phyloP scores from a whole-genome alignment of 1,140 invertebrate species.

The Vanessa tameamea region DNA sequence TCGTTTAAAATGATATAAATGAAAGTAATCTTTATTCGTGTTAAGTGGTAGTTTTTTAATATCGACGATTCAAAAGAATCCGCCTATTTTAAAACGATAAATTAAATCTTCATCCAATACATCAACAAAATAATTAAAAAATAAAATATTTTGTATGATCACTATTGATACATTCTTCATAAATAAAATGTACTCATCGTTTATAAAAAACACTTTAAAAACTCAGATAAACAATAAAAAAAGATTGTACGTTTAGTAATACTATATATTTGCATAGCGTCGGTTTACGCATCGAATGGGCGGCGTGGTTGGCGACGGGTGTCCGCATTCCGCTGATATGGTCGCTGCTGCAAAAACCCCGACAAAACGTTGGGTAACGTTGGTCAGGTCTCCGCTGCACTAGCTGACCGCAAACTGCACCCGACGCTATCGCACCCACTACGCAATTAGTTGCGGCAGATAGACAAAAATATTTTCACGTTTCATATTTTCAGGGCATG shows the following conservation, averaged over 20 bases:
- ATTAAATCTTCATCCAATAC: too few species aligned
- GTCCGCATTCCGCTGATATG: slow-evolving; percentile 41
- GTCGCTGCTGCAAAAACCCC: slow-evolving; percentile 59
- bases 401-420: slow-evolving; percentile 67
- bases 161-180: too few species aligned
- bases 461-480: slow-evolving; percentile 36
- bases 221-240: background rate
- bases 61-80: too few species aligned
- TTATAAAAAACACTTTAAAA: background rate
- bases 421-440: slow-evolving; percentile 51
- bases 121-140: too few species aligned
- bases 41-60: too few species aligned
- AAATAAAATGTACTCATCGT: too few species aligned
- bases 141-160: too few species aligned
- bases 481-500: slow-evolving; percentile 32
- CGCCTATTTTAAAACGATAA: too few species aligned
- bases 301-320: slow-evolving; percentile 47
- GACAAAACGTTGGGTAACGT: slow-evolving; percentile 51
- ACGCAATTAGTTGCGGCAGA: slow-evolving; percentile 37
- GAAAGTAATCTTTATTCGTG: too few species aligned
- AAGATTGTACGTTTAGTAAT: background rate
- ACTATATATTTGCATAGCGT: slow-evolving; percentile 6
- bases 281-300: slow-evolving; percentile 24
- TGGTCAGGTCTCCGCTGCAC: slow-evolving; percentile 39
- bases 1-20: too few species aligned